Evolutionary conservation across 2,113 vertebrate genomes (phyloP).

Genomic region (Mormyrus lacerda): DNA sequence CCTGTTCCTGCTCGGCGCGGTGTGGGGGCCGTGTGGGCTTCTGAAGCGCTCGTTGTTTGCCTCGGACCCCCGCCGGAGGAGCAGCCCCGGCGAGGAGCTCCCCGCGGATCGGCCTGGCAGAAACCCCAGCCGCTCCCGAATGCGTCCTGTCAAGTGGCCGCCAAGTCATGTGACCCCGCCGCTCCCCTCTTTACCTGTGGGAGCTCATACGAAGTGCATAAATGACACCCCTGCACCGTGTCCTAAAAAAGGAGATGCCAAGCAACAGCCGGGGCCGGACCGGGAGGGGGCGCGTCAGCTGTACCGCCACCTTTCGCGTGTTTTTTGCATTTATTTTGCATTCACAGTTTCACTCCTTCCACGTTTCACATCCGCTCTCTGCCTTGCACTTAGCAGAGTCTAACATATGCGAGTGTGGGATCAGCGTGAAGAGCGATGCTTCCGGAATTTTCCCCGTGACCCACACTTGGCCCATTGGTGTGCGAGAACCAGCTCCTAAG

Average conservation of each 20-base stretch:
- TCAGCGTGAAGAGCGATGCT: not conserved
- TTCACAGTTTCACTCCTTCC: not conserved
- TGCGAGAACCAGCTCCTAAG: not conserved
- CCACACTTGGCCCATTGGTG: too few species aligned
- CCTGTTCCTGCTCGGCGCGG: not conserved
- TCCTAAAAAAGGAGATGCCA: not conserved
- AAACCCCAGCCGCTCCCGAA: not conserved
- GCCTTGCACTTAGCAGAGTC: not conserved
- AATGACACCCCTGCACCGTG: not conserved
- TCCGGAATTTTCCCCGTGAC: not conserved
- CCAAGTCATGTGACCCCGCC: not conserved
- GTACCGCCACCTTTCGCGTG: not conserved
- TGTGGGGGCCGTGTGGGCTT: not conserved
- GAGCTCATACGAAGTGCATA: not conserved
- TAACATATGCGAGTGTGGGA: not conserved
- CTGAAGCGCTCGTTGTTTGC: not conserved
- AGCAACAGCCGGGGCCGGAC: not conserved
- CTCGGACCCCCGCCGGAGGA: not conserved
- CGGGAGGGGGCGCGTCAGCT: not conserved
- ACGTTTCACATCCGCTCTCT: not conserved
- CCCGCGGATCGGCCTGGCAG: not conserved
- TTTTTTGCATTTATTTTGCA: not conserved
- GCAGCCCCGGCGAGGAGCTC: not conserved
- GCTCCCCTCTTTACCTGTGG: not conserved
- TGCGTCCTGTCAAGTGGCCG: constrained; percentile 3